phyloP scores from a whole-genome alignment of 2,888 invertebrate genomes.

The Penaeus monodon region DNA sequence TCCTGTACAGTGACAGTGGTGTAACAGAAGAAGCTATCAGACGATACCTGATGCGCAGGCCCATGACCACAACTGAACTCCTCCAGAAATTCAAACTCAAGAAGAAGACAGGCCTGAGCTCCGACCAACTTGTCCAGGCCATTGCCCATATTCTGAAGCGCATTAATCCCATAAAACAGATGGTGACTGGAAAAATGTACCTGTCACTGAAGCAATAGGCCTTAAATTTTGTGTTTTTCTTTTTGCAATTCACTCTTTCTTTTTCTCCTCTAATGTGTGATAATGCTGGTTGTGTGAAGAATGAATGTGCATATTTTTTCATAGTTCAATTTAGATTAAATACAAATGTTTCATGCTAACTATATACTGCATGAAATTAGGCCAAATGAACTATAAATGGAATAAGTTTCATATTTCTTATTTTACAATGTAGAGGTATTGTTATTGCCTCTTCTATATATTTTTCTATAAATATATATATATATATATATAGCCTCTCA shows the following conservation, averaged over 20 bases:
- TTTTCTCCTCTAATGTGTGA: background rate
- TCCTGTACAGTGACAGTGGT: slow-evolving; percentile 60
- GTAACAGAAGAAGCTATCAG: slow-evolving; percentile 89
- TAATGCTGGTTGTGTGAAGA: too few species aligned
- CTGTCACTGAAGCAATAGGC: slow-evolving; percentile 80
- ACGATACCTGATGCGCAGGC: slow-evolving; percentile 93
- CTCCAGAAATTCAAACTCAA: slow-evolving; percentile 91
- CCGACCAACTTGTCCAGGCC: slow-evolving; percentile 90
- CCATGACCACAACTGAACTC: slow-evolving; percentile 96
- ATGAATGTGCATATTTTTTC: too few species aligned
- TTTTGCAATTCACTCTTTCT: background rate
- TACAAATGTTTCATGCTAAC: too few species aligned
- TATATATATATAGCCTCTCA: too few species aligned
- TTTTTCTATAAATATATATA: too few species aligned
- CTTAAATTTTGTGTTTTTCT: background rate
- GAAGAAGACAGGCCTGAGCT: slow-evolving; percentile 90
- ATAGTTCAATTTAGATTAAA: too few species aligned
- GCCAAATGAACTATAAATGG: too few species aligned
- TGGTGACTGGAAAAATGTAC: slow-evolving; percentile 94
- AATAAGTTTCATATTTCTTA: too few species aligned
- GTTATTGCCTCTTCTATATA: too few species aligned
- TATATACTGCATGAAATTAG: too few species aligned
- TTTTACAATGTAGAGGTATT: too few species aligned
- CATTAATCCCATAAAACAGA: slow-evolving; percentile 92
- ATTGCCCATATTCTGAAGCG: slow-evolving; percentile 95